These are phyloP conservation scores for Azorinus chamasolen DNA, from an alignment of 2,888 invertebrate genomes.

Conservation along the genomic window DNA sequence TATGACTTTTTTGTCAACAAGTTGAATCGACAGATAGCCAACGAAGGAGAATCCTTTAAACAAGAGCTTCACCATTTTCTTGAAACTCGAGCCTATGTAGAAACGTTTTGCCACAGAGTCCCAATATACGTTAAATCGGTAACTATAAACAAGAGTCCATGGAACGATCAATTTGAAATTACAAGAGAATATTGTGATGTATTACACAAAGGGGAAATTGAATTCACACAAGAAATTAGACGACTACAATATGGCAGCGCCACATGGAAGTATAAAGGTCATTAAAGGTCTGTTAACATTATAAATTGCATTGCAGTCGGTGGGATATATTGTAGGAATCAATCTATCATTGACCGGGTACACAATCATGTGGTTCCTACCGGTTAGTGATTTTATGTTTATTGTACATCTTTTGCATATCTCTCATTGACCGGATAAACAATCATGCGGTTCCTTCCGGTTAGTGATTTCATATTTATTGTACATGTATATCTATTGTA, in stretches of 20 bases:
- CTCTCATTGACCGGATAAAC: no score
- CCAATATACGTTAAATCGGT: slow-evolving; percentile 24
- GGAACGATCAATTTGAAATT: slow-evolving; percentile 50
- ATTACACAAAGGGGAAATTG: slow-evolving; percentile 51
- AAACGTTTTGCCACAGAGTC: slow-evolving; percentile 48
- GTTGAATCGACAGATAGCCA: slow-evolving; percentile 37
- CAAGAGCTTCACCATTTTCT: slow-evolving; percentile 48
- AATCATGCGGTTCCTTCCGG: no score
- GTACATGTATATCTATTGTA: no score
- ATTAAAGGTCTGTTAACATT: no score
- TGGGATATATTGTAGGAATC: no score
- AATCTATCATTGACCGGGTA: no score
- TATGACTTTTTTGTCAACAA: slow-evolving; percentile 57
- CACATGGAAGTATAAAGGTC: no score
- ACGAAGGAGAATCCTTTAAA: slow-evolving; percentile 39
- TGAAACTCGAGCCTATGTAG: slow-evolving; percentile 34
- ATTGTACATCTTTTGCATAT: no score
- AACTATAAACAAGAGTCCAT: slow-evolving; percentile 29
- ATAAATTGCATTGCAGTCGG: no score
- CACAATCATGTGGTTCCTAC: no score
- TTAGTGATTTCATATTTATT: no score
- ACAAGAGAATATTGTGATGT: slow-evolving; percentile 39
- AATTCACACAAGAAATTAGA: slow-evolving; percentile 53
- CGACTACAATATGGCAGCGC: slow-evolving; percentile 52
- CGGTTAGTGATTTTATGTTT: no score